These are phyloP conservation scores for Salminus brasiliensis DNA, from an alignment of 2,113 vertebrate species.

Conservation along the genomic window DNA sequence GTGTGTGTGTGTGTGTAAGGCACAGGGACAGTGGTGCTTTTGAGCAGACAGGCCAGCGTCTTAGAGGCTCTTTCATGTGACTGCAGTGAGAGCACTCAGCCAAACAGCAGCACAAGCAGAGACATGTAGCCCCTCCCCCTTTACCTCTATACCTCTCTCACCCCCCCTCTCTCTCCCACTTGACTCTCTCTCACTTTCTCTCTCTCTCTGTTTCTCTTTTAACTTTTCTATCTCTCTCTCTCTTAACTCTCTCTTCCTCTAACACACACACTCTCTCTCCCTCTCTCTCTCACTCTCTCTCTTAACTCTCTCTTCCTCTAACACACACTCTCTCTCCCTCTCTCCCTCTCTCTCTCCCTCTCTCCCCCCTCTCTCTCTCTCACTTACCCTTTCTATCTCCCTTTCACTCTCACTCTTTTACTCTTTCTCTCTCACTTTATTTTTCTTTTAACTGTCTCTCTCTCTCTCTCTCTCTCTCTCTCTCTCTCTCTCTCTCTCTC, in stretches of 20 bases:
- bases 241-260: slow-evolving; percentile 44
- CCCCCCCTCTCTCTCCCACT: not conserved
- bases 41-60: slow-evolving; percentile 69
- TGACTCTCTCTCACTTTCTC: slow-evolving; percentile 7
- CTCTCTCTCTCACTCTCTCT: not conserved
- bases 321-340: too few species aligned
- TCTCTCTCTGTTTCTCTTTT: slow-evolving; percentile 51
- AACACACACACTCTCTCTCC: too few species aligned
- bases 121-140: slow-evolving; percentile 75
- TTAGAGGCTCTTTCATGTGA: slow-evolving; percentile 79
- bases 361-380: slow-evolving; percentile 63
- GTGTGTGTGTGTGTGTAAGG: slow-evolving; percentile 55
- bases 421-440: slow-evolving; percentile 54
- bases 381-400: not conserved
- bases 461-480: not conserved
- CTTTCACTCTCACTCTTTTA: slow-evolving; percentile 58
- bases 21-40: slow-evolving; percentile 73
- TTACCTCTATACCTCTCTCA: slow-evolving; percentile 26
- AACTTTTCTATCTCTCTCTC: slow-evolving; percentile 54
- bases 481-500: not conserved
- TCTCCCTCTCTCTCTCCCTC: slow-evolving; percentile 68
- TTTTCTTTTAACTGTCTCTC: too few species aligned
- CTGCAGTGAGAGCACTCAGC: slow-evolving; percentile 74
- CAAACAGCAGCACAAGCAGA: slow-evolving; percentile 86
- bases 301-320: slow-evolving; percentile 39